Evolutionary conservation across 2,797 vertebrate species (phyloP), one percentile per base, ranked within the genome.

Genomic region (Australoheros facetus): DNA sequence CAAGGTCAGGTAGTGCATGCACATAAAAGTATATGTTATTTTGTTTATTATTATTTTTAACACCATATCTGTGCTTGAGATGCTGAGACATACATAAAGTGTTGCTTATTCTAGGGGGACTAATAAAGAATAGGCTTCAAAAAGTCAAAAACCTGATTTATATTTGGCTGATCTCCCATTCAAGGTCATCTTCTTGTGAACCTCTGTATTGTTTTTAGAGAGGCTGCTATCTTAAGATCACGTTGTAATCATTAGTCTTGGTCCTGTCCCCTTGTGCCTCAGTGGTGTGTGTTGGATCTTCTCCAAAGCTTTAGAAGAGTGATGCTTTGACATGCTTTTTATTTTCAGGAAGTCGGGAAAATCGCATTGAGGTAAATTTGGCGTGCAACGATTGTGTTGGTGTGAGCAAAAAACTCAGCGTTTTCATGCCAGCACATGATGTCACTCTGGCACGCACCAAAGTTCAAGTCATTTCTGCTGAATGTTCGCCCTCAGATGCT

Each of bases 401-500:
- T 23, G 3, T 30, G 45, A 26, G 42, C 42, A 30, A 51, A 69
- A 69, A 69, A 48, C 16, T 28, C 42, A 26, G 8, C 3, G 2
- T 66, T 28, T 48, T 28, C 2, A 0, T 69, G 64, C 64, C 26
- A 69, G 64, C 6, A 30, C 42, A 69, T 69, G 62, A 69, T 19
- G 62, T 48, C 62, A 66, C 42, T 69, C 42, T 69, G 64, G 42
- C 45, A 69, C 1, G 26, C 64, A 69, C 45, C 0, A 2, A 51
- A 69, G 17, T 51, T 69, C 64, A 69, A 30, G 64, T 30, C 26
- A 11, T 69, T 51, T 51, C 64, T 69, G 26, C 64, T 69, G 45
- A 69, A 69, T 69, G 64, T 69, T 69, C 26, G n/a, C 64, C 45
- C 45, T 51, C 42, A 69, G 16, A 66, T 48, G 42, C 62, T 66